Evolutionary conservation across 1,140 invertebrate genomes (phyloP).

Genomic region (Magallana ariakensis): DNA sequence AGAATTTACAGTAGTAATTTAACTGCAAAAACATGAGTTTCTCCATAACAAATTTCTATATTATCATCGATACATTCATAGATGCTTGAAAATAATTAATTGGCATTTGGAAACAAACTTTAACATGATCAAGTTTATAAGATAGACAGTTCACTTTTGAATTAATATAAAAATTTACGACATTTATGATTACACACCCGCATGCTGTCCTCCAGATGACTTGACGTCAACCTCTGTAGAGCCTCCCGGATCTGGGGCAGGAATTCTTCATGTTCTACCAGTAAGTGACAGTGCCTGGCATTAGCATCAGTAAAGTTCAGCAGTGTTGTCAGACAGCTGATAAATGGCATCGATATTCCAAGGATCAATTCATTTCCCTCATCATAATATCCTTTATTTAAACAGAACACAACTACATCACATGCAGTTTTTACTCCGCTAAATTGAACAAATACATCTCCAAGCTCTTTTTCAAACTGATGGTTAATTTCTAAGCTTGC

Average conservation of each 20-base stretch:
- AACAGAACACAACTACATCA: constrained; percentile 30
- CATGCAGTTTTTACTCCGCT: neutral
- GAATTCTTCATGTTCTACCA: constrained; percentile 35
- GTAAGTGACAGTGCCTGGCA: neutral
- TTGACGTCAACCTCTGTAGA: neutral
- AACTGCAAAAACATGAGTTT: no score
- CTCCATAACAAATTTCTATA: no score
- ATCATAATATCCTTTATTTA: constrained; percentile 26
- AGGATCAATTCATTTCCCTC: neutral
- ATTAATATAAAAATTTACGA: no score
- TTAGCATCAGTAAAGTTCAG: constrained; percentile 46
- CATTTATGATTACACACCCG: neutral
- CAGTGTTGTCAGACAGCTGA: neutral
- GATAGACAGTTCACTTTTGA: no score
- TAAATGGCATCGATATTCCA: constrained; percentile 14
- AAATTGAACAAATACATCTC: constrained; percentile 16
- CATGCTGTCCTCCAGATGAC: constrained; percentile 9
- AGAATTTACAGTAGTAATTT: no score
- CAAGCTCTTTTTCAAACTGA: neutral
- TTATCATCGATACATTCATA: no score
- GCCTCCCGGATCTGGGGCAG: neutral
- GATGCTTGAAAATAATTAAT: no score
- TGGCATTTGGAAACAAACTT: no score
- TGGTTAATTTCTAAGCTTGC: neutral
- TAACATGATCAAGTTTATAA: no score